Base-by-base conservation (phyloP, 2,113 vertebrate species). In the Pomatorhinus ruficollis region DNA sequence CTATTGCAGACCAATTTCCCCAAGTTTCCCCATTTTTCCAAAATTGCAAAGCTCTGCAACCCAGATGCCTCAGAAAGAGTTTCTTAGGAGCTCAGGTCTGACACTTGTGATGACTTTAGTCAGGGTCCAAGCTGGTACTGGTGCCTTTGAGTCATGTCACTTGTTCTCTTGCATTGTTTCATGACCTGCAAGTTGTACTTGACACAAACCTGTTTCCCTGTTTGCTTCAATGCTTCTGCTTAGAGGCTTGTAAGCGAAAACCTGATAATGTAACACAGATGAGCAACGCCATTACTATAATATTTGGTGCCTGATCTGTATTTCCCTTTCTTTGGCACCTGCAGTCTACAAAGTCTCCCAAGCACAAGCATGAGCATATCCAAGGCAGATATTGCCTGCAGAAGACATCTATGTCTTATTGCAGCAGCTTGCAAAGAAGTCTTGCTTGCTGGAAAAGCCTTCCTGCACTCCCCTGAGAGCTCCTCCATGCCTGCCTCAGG, bases 391-490 rank as follows among this genome's bases (percentile, higher is more conserved):
- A 86, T 5, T 91, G 47, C 71, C 37, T 86, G 72, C 56, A 87
- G 75, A 90, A 90, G 60, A 64, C 42, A 31, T 47, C 71, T 85
- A 2, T 35, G 90, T 83, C 75, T 88, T 88, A 54, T 71, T 92
- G 92, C 85, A 90, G 95, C 49, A 85, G 79, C 59, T 85, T 59
- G 68, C 68, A 65, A 59, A 76, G 78, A 93, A 80, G 76, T 61
- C 71, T 80, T 27, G 28, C 84, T 95, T 78, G 52, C 83, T 95
- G 83, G 64, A 83, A 93, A 82, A 93, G 83, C 88, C 72, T 95
- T 78, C 72, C 79, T 93, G 80, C 71, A 56, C 72, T 96, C 92
- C 92, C 82, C 61, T 68, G 82, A 90, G 90, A 96, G 76, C 76
- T 90, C 52, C 61, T 23, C 56, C 60, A 83, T 83, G 79, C 76